Percentiles rank a stretch among this genome's conserved stretches.
Conservation (phyloP, 1,140 invertebrate genomes). For the Laodelphax striatellus region DNA sequence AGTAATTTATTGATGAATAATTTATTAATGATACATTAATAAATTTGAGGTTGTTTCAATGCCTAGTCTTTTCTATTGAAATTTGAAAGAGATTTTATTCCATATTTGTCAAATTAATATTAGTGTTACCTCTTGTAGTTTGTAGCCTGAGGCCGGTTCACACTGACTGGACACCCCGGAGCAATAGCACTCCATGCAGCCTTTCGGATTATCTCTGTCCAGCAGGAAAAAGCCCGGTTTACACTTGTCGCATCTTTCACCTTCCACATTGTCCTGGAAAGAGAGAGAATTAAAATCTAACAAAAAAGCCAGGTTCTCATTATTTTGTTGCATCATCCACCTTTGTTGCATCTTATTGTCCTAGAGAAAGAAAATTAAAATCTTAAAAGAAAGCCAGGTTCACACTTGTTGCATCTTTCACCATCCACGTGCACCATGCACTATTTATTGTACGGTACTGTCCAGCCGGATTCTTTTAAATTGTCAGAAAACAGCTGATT, state of each 20-base stretch:
- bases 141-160: slow-evolving; percentile 41
- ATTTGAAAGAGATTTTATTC: not conserved
- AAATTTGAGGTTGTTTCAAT: not conserved
- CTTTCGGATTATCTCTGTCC: slow-evolving; percentile 55
- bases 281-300: too few relatives aligned
- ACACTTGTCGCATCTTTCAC: slow-evolving; percentile 69
- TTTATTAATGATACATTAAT: too few relatives aligned
- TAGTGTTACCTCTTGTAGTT: slow-evolving; percentile 40
- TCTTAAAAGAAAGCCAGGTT: slow-evolving; percentile 75
- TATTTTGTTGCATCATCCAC: too few relatives aligned
- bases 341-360: slow-evolving; percentile 65
- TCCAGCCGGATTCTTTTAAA: too few relatives aligned
- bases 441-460: too few relatives aligned
- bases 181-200: slow-evolving; percentile 85
- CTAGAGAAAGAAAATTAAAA: slow-evolving; percentile 32
- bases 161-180: slow-evolving; percentile 74
- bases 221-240: slow-evolving; percentile 76
- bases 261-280: slow-evolving; percentile 56
- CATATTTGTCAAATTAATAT: slow-evolving; percentile 9
- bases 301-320: too few relatives aligned
- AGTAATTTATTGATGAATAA: too few relatives aligned
- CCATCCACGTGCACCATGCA: too few relatives aligned
- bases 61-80: not conserved
- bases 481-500: too few relatives aligned
- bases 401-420: slow-evolving; percentile 67